Evolutionary conservation across 2,797 vertebrate genomes (phyloP).

Genomic region (Myotis pilosus): DNA sequence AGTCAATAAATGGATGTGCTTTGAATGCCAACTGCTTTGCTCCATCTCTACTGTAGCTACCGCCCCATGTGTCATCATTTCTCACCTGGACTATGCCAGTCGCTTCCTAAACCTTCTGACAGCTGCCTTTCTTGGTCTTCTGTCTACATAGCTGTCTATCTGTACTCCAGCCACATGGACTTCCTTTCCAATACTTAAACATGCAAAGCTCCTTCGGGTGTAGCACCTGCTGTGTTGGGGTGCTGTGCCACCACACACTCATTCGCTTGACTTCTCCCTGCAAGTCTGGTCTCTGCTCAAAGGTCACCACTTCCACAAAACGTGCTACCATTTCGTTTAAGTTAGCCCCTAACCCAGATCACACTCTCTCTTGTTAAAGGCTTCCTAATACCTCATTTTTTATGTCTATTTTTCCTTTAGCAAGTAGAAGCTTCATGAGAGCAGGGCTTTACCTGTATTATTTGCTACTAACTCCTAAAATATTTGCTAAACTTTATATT

Average conservation of each 20-base stretch:
- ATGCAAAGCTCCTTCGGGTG: fast-evolving
- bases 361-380: neutral
- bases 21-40: neutral
- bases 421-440: neutral
- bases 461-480: neutral
- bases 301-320: neutral
- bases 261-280: neutral
- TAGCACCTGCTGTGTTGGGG: fast-evolving
- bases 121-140: neutral
- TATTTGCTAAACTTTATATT: neutral
- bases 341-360: neutral
- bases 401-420: neutral
- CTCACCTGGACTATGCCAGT: neutral
- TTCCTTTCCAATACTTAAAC: neutral
- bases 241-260: too few relatives aligned
- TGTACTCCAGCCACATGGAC: neutral
- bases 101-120: neutral
- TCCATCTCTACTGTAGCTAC: fast-evolving
- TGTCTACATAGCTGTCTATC: neutral
- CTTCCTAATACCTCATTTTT: neutral
- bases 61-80: fast-evolving
- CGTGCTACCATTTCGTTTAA: neutral
- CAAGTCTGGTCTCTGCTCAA: neutral
- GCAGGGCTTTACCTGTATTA: neutral
- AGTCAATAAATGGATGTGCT: neutral